phyloP scores from a whole-genome alignment of 2,888 invertebrate genomes.

The Cerceris ruficornis region DNA sequence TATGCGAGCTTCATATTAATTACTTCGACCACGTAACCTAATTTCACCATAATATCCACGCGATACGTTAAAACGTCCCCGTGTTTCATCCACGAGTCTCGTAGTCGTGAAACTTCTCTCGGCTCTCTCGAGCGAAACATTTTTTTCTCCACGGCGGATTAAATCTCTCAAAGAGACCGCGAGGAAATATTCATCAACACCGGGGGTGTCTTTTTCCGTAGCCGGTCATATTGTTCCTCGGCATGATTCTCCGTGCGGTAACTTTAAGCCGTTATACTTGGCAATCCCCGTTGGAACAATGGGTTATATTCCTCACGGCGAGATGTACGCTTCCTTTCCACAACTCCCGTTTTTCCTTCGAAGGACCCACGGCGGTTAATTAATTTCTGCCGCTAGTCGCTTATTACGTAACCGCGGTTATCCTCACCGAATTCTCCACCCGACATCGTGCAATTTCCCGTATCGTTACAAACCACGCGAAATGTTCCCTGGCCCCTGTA shows the following conservation, averaged over 20 bases:
- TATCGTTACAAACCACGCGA: constrained; percentile 56
- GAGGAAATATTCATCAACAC: background rate
- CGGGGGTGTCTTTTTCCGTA: background rate
- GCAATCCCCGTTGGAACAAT: constrained; percentile 13
- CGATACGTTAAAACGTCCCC: constrained; percentile 6
- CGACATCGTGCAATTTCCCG: constrained; percentile 50
- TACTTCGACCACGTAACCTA: constrained; percentile 7
- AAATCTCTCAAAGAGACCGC: background rate
- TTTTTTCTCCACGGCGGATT: background rate
- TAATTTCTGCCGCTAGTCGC: constrained; percentile 46
- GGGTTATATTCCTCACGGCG: background rate
- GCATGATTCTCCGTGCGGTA: background rate
- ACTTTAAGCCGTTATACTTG: background rate
- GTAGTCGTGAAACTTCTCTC: background rate
- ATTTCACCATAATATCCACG: constrained; percentile 1
- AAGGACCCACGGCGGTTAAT: constrained; percentile 49
- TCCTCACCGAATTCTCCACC: constrained; percentile 13
- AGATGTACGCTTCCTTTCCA: constrained; percentile 7
- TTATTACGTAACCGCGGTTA: constrained; percentile 37
- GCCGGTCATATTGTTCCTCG: background rate
- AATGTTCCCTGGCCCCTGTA: constrained; percentile 22
- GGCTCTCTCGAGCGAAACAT: background rate
- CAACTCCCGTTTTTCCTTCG: constrained; percentile 11
- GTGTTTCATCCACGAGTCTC: constrained; percentile 9
- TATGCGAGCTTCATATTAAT: constrained; percentile 46